Evolutionary conservation across 30 jellyfish, hydroid and myxozoan species (phyloP), one percentile per base, ranked within the genome.

Genomic region (Rhopilema esculentum): DNA sequence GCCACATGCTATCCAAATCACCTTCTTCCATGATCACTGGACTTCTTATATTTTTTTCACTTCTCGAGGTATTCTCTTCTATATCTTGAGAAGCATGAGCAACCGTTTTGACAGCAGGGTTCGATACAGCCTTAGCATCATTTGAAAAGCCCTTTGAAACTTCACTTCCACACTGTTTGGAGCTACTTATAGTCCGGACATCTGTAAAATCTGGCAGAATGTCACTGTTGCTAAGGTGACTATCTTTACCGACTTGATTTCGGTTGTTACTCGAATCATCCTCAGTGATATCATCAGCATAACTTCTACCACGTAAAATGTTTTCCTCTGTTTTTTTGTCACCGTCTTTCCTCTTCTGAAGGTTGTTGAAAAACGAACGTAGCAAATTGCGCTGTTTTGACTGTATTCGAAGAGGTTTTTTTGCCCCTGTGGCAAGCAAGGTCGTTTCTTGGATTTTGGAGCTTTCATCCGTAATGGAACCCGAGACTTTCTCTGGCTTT

Each of bases 291-390:
- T 40, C 57, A 40, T 40, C 12, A 40, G 57, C 57, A 2, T 6
- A 40, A 40, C 57, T 40, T 6, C 57, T 40, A 40, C 6, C 12
- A 2, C 9, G 12, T 40, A 12, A 6, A 40, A 6, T 40, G 57
- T 40, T 6, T 12, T 2, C 57, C 12, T 40, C 57, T 2, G n/a
- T n/a, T n/a, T n/a, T n/a, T n/a, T n/a, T 15, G 19, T 51, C 19
- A 0, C 18, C 71, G 31, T 29, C 79, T 61, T 63, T 57, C 48
- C 18, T 78, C 88, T 78, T 78, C 22, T 15, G 19, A 18, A 78
- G 77, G 27, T 62, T 78, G 16, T 78, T 40, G 28, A 78, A 78
- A 49, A 57, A 78, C 18, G 63, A 12, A 22, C 68, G 80, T 24
- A 78, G 40, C 69, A 78, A 0, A 28, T 30, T 62, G 22, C 88